Conservation (phyloP, 2,113 vertebrate species). For the human region DNA sequence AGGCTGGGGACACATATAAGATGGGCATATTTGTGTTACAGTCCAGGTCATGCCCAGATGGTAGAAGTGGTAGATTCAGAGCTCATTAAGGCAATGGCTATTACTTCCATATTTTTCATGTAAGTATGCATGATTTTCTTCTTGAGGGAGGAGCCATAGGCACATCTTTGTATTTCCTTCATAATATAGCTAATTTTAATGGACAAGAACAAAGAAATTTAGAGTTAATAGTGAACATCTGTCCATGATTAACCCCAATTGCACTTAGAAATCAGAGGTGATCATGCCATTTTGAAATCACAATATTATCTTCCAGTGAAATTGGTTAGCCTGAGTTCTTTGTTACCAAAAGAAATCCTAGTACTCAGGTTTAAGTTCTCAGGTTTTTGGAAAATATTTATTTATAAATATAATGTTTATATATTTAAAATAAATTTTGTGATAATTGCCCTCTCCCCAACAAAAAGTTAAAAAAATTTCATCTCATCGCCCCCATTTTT, state of each 20-base stretch:
- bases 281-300: not conserved
- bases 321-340: not conserved
- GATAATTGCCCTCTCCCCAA: not conserved
- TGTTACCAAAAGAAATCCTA: not conserved
- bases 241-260: not conserved
- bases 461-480: not conserved
- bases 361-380: not conserved
- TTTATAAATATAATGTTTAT: not conserved
- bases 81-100: not conserved
- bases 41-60: not conserved
- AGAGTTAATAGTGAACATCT: conserved; percentile 47
- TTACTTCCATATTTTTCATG: accelerated
- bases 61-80: no score
- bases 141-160: not conserved
- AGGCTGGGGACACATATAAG: not conserved
- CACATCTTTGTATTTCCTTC: not conserved
- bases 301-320: not conserved
- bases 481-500: not conserved
- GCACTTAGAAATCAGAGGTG: conserved; percentile 13
- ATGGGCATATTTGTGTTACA: no score
- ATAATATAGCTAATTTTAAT: not conserved
- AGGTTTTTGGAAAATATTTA: not conserved
- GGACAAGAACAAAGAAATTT: conserved; percentile 41
- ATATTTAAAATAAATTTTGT: not conserved
- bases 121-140: not conserved